Conservation (phyloP, 37 sponge, comb jelly and placozoan species). For the Oscarella lobularis region DNA sequence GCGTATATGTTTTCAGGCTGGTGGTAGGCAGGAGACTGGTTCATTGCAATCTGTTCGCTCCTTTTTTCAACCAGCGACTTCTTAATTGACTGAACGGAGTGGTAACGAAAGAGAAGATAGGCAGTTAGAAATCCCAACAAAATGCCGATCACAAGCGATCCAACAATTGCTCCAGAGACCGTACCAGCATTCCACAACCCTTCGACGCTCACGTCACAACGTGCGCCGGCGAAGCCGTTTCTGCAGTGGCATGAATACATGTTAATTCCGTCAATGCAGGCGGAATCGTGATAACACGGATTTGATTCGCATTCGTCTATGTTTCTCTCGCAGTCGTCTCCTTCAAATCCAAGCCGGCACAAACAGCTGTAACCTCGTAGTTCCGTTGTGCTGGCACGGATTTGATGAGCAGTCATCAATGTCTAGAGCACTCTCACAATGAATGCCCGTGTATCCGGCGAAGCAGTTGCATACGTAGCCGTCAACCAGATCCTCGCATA, state of each 20-base stretch:
- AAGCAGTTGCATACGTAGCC: not conserved
- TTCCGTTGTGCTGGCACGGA: conserved; percentile 1
- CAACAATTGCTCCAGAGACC: no score
- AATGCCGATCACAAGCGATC: no score
- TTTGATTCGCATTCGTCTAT: not conserved
- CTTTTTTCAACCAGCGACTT: no score
- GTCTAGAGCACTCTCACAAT: not conserved
- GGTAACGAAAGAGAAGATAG: no score
- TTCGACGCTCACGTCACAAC: no score
- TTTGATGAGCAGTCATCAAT: not conserved
- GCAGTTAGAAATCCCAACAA: no score
- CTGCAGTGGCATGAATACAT: not conserved
- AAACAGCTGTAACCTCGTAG: not conserved
- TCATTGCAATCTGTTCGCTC: no score
- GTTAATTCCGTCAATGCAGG: not conserved
- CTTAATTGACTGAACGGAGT: no score
- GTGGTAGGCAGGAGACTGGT: no score
- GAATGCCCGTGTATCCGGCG: not conserved
- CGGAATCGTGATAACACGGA: not conserved
- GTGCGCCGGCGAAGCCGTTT: no score
- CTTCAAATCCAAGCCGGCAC: not conserved
- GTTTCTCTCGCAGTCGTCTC: not conserved
- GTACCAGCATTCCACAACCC: no score
- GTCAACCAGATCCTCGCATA: not conserved
- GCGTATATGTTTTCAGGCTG: no score